Conservation (phyloP, 2,113 vertebrate species). For the Rhabdomys dilectus region DNA sequence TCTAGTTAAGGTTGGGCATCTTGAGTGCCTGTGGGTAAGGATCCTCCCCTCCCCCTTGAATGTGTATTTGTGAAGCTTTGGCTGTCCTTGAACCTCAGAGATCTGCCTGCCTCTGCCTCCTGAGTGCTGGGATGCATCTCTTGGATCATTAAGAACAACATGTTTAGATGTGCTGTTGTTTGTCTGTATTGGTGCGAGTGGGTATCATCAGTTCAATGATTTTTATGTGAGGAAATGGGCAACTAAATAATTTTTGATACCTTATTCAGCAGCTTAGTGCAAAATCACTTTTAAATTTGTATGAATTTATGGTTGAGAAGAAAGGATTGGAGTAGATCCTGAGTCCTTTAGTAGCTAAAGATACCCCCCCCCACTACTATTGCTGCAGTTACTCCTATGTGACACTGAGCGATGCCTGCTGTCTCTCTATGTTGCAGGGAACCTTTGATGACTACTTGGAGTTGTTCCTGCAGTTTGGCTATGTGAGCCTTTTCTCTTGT, state of each 20-base stretch:
- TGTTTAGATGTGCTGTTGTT: background rate
- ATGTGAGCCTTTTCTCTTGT: constrained; percentile 98
- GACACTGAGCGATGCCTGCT: background rate
- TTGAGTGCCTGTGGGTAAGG: background rate
- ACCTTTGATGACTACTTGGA: constrained; percentile 99
- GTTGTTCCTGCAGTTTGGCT: constrained; percentile 96
- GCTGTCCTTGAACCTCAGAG: background rate
- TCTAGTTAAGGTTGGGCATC: background rate
- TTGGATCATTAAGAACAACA: background rate
- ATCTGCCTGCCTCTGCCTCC: background rate
- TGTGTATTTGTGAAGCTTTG: background rate
- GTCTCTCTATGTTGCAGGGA: constrained; percentile 87
- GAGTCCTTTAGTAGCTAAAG: background rate
- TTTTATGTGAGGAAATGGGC: background rate
- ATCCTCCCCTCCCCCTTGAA: background rate
- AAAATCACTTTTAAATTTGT: background rate
- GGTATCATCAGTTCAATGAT: background rate
- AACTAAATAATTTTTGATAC: constrained; percentile 19
- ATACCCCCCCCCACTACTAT: too few relatives aligned
- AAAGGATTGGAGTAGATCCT: background rate
- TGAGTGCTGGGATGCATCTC: background rate
- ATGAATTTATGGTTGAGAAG: constrained; percentile 10
- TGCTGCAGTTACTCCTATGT: background rate
- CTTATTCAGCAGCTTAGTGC: background rate
- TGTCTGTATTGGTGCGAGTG: background rate